These are phyloP conservation scores for Drosophila burlai DNA, from an alignment of 1,140 invertebrate genomes.

Conservation along the genomic window DNA sequence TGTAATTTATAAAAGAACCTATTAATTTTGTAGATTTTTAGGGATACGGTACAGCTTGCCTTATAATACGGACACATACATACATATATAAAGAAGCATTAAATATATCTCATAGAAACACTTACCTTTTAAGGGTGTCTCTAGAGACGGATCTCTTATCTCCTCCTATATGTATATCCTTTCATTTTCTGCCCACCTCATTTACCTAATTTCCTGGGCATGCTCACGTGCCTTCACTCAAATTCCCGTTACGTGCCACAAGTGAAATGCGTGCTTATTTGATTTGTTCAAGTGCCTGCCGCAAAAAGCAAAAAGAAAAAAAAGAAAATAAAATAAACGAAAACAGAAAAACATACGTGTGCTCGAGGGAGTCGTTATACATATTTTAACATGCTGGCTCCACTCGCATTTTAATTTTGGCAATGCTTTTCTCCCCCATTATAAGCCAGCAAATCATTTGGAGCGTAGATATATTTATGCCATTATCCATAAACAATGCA, in stretches of 20 bases:
- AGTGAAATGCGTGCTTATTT: conserved; percentile 60
- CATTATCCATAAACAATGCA: conserved; percentile 47
- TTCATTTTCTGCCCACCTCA: conserved; percentile 13
- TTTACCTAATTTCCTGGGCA: conserved; percentile 41
- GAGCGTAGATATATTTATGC: not conserved
- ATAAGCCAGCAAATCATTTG: conserved; percentile 28
- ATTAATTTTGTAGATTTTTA: not conserved
- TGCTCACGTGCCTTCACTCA: conserved; percentile 42
- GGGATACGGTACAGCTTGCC: not conserved
- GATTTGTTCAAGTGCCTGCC: conserved; percentile 45
- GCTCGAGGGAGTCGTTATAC: conserved; percentile 29
- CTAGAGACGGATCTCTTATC: not conserved
- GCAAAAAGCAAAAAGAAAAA: not conserved
- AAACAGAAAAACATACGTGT: conserved; percentile 31
- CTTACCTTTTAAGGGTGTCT: not conserved
- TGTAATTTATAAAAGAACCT: not conserved
- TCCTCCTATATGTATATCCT: not conserved
- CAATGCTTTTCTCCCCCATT: conserved; percentile 10
- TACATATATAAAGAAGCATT: not conserved
- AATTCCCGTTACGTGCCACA: conserved; percentile 44
- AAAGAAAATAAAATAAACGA: not conserved
- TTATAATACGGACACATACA: not conserved
- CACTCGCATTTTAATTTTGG: conserved; percentile 26
- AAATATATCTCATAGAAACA: not conserved
- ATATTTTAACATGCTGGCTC: conserved; percentile 22